Evolutionary conservation across 37 sponge, comb jelly and placozoan genomes (phyloP).

Genomic region (Crambe crambe): DNA sequence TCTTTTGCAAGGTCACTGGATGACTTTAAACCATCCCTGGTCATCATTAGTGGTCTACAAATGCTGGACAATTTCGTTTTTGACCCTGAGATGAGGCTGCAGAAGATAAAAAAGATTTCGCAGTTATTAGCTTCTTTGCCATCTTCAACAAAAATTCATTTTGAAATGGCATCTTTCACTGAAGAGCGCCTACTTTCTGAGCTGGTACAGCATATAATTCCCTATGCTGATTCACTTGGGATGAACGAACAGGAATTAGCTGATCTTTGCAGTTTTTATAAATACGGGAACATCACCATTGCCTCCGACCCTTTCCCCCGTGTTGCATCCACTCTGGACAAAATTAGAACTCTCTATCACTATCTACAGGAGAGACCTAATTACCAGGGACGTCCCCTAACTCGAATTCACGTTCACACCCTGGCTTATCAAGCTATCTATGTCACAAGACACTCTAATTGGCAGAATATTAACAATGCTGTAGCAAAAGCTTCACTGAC

Average conservation of each 20-base stretch:
- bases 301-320: conserved; percentile 52
- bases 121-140: conserved; percentile 45
- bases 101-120: conserved; percentile 34
- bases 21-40: conserved; percentile 51
- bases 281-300: conserved; percentile 34
- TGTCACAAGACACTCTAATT: conserved; percentile 33
- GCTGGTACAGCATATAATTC: conserved; percentile 59
- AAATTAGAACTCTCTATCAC: conserved; percentile 41
- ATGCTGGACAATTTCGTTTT: conserved; percentile 82
- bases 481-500: conserved; percentile 83
- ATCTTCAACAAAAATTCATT: conserved; percentile 56
- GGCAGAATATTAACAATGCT: conserved; percentile 64
- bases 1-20: conserved; percentile 26
- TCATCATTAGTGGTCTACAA: conserved; percentile 81
- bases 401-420: conserved; percentile 82
- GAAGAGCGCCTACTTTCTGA: conserved; percentile 51
- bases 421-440: conserved; percentile 82
- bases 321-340: conserved; percentile 65
- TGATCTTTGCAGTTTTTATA: conserved; percentile 49
- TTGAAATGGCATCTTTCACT: conserved; percentile 86
- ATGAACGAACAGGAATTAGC: conserved; percentile 92
- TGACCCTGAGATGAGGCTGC: conserved; percentile 23
- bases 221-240: conserved; percentile 80
- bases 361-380: neutral
- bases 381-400: conserved; percentile 23